Conservation (phyloP, 2,888 invertebrate species). For the Dicyrtoma fusca region DNA sequence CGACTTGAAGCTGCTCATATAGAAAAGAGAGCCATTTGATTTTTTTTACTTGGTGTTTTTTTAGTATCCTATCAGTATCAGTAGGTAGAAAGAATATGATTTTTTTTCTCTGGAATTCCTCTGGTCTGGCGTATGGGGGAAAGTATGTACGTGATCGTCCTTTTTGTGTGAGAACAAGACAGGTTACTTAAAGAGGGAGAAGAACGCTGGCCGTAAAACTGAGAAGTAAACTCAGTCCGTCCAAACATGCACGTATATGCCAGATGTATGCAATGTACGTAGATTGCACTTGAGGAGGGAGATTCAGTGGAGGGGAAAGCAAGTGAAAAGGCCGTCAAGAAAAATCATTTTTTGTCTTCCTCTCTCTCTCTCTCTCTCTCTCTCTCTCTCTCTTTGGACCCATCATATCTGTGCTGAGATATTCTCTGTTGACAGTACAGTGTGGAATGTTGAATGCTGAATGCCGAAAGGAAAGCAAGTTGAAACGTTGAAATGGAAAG, state of each 20-base stretch:
- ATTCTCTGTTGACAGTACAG: neutral
- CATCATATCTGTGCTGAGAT: conserved; percentile 11
- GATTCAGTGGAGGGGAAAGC: conserved; percentile 3
- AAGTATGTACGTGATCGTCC: neutral
- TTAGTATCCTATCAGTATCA: neutral
- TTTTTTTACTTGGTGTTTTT: neutral
- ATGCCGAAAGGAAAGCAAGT: neutral
- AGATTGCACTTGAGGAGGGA: neutral
- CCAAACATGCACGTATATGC: neutral
- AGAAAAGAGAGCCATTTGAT: too few relatives aligned
- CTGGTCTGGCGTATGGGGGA: neutral
- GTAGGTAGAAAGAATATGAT: too few relatives aligned
- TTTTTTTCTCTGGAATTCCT: neutral
- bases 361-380: conserved; percentile 20
- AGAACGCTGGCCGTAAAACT: neutral
- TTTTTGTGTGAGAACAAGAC: conserved; percentile 32
- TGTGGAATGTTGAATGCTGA: too few relatives aligned
- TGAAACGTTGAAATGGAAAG: neutral
- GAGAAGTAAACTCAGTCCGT: neutral
- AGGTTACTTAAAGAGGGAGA: conserved; percentile 29
- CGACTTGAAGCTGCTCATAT: neutral
- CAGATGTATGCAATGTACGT: neutral
- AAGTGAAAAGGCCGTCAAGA: conserved; percentile 8
- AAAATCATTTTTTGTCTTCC: conserved; percentile 25
- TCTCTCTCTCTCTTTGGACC: conserved; percentile 5